Conservation (phyloP, 2,113 vertebrate genomes). For the Hucho hucho region DNA sequence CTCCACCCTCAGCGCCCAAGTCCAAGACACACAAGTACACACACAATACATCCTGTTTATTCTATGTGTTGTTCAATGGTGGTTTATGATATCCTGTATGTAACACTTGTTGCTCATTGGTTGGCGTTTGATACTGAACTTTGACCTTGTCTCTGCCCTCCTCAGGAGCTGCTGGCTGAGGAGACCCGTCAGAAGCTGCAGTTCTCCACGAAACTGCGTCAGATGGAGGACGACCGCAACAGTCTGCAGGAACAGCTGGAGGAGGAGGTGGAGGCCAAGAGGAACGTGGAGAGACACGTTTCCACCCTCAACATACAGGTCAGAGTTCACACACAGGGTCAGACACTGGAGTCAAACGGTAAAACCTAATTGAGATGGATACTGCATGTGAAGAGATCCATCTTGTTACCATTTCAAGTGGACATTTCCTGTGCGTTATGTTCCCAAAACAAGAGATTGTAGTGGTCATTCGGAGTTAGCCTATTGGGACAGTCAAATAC, state of each 20-base stretch:
- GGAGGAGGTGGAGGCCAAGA: constrained; percentile 87
- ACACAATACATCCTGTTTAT: background rate
- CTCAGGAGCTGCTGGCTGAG: constrained; percentile 88
- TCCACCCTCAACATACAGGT: constrained; percentile 90
- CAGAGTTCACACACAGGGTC: constrained; percentile 2
- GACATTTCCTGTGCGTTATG: background rate
- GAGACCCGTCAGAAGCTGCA: constrained; percentile 91
- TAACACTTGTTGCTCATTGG: background rate
- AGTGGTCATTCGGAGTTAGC: background rate
- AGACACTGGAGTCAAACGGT: no score
- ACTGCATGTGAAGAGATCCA: background rate
- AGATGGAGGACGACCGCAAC: constrained; percentile 87
- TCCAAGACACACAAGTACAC: constrained; percentile 87
- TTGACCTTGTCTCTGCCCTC: background rate
- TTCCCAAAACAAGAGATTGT: background rate
- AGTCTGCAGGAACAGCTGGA: constrained; percentile 90
- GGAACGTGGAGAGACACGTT: constrained; percentile 84
- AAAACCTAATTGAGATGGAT: background rate
- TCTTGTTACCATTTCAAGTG: background rate
- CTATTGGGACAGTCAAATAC: background rate
- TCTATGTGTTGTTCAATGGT: no score
- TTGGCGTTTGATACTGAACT: background rate
- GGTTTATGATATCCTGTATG: background rate
- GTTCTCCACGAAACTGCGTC: constrained; percentile 85
- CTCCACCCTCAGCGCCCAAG: constrained; percentile 83